A percentile compares a stretch with the other conserved stretches of the same genome.
These are phyloP conservation scores for Brachionus asplanchnoidis DNA, from an alignment of 1,140 invertebrate genomes.

Conservation along the genomic window DNA sequence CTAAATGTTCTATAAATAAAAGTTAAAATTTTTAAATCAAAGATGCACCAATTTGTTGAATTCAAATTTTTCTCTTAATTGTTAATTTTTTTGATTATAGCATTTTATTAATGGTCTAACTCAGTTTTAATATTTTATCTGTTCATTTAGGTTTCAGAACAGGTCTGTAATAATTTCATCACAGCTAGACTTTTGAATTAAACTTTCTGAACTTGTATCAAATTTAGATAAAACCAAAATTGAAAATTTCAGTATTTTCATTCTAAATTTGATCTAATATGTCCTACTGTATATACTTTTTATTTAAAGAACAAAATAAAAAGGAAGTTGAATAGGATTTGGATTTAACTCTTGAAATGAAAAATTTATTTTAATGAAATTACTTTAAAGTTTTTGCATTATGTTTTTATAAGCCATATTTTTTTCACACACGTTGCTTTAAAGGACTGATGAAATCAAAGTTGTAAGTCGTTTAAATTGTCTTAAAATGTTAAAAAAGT, in stretches of 20 bases:
- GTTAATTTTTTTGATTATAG: too few relatives aligned
- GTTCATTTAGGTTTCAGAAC: conserved; percentile 14
- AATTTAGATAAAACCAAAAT: background rate
- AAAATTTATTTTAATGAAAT: background rate
- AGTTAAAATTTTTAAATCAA: too few relatives aligned
- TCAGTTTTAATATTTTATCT: background rate
- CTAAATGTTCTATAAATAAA: too few relatives aligned
- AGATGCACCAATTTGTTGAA: too few relatives aligned
- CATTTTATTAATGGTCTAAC: background rate
- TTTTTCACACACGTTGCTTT: background rate
- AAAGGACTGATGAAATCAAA: background rate
- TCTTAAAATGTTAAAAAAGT: background rate
- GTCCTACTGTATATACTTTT: conserved; percentile 28
- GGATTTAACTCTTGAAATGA: background rate
- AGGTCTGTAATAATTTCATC: conserved; percentile 27
- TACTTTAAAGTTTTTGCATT: background rate
- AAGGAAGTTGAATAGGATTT: conserved; percentile 32
- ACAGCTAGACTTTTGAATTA: background rate
- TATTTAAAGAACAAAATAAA: background rate
- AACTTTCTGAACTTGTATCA: background rate
- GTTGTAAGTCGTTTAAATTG: background rate
- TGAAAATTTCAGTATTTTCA: background rate
- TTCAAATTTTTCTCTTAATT: too few relatives aligned
- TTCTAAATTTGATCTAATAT: background rate
- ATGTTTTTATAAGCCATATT: background rate